phyloP scores from a whole-genome alignment of 2,888 invertebrate species.

The Ectemnius cavifrons region DNA sequence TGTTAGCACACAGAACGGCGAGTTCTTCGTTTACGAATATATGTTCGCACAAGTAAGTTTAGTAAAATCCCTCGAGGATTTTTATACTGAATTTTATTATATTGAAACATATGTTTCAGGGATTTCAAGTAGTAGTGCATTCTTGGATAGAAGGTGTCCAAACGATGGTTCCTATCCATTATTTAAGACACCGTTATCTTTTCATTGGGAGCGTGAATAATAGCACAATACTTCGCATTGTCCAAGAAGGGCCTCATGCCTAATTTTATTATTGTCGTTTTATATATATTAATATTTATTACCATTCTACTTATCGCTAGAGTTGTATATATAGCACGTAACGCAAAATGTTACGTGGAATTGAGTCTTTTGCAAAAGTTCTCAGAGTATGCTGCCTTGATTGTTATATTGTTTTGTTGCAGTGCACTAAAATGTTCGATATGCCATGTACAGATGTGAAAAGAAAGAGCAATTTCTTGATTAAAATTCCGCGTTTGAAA shows the following conservation, averaged over 20 bases:
- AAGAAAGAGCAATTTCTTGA: no score
- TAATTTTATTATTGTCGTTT: not conserved
- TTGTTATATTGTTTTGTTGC: no score
- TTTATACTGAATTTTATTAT: constrained; percentile 1
- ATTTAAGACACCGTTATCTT: constrained; percentile 59
- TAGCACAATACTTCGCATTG: constrained; percentile 62
- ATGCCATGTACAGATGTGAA: no score
- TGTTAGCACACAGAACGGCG: constrained; percentile 63
- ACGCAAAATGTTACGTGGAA: no score
- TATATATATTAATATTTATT: not conserved
- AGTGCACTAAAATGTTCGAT: no score
- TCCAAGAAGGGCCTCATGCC: constrained; percentile 59
- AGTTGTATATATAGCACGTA: not conserved
- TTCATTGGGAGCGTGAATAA: constrained; percentile 59
- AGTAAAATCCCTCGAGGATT: not conserved
- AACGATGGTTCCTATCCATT: constrained; percentile 61
- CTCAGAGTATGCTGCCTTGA: no score
- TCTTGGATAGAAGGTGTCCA: constrained; percentile 60
- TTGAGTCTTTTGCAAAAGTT: no score
- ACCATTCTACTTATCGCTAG: constrained; percentile 7
- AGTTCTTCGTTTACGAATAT: constrained; percentile 67
- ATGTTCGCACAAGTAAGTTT: constrained; percentile 62
- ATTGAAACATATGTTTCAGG: constrained; percentile 53
- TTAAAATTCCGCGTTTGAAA: no score
- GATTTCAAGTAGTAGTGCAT: constrained; percentile 62